Evolutionary conservation across 2,797 vertebrate genomes (phyloP), one percentile per base, ranked within the genome.

Genomic region (Galagoides demidoff): DNA sequence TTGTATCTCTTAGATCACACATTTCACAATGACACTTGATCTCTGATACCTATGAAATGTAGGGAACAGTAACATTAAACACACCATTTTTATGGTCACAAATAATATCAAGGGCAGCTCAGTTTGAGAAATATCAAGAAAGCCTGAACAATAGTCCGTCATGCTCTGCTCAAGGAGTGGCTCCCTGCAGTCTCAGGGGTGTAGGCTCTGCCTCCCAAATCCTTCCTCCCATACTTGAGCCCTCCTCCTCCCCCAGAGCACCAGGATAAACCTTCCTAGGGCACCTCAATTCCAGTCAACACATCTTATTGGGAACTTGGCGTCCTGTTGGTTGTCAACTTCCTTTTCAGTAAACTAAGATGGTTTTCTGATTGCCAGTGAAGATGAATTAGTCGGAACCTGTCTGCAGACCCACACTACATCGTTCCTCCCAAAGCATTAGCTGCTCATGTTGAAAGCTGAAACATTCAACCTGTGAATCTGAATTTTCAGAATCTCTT

Each of bases 21-120:
- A 25, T 97, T 97, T 93, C 90, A n/a, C 92, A 93, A 96, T 3
- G 22, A 52, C 25, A 84, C 49, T 43, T 84, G 85, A 66, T 86
- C 59, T 85, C 84, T 94, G 93, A 64, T 78, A 85, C 49, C 77
- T 59, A 27, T 14, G 74, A 93, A 89, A 95, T 81, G 93, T 7
- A 5, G 74, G 61, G 70, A 92, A 90, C 96, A 96, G 68, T 73
- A 96, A 92, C 92, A 94, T 16, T 23, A 59, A 81, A 73, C 37
- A 52, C 19, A 31, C n/a, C 73, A 45, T 55, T 89, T 81, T 66
- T 31, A 43, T 23, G 74, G 85, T 45, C 23, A 27, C 45, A 77
- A 45, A 81, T 74, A 92, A 83, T n/a, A 61, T 39, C 84, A 77
- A 73, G 64, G 70, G 85, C 2, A 12, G 77, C 70, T 95, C 49